phyloP scores from a whole-genome alignment of 2,113 vertebrate genomes.

The Pterophyllum scalare region DNA sequence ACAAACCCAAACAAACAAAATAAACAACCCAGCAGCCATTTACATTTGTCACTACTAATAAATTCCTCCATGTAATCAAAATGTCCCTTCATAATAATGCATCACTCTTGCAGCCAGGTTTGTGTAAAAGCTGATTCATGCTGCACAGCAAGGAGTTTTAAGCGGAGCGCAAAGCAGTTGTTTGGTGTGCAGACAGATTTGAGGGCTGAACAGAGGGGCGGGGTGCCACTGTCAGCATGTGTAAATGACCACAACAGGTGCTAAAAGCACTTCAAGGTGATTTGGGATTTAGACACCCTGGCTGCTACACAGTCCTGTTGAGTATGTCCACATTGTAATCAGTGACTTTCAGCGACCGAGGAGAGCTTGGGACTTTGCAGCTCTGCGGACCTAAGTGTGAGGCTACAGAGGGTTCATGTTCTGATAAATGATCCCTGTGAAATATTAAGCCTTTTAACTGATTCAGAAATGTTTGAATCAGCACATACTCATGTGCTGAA shows the following conservation, averaged over 20 bases:
- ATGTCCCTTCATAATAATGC: background rate
- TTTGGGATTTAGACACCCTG: constrained; percentile 50
- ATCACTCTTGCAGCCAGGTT: background rate
- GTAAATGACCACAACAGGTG: constrained; percentile 69
- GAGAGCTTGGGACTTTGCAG: background rate
- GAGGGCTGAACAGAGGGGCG: constrained; percentile 19
- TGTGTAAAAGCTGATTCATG: constrained; percentile 16
- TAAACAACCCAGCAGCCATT: background rate
- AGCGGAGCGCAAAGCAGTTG: constrained; percentile 48
- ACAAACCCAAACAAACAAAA: too few relatives aligned
- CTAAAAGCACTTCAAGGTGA: constrained; percentile 68
- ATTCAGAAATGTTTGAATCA: background rate
- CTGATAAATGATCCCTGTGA: background rate
- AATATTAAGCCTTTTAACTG: background rate
- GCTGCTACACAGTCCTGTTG: constrained; percentile 36
- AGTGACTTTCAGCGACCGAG: constrained; percentile 26
- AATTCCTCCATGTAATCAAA: background rate
- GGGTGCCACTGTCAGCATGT: constrained; percentile 32
- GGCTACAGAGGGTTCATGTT: background rate
- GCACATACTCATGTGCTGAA: background rate
- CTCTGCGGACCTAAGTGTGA: background rate
- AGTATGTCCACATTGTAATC: constrained; percentile 58
- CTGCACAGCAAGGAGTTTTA: background rate
- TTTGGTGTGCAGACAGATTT: constrained; percentile 45
- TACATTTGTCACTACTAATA: background rate